Conservation (phyloP, 2,888 invertebrate genomes). For the Drosophila melanosoma region DNA sequence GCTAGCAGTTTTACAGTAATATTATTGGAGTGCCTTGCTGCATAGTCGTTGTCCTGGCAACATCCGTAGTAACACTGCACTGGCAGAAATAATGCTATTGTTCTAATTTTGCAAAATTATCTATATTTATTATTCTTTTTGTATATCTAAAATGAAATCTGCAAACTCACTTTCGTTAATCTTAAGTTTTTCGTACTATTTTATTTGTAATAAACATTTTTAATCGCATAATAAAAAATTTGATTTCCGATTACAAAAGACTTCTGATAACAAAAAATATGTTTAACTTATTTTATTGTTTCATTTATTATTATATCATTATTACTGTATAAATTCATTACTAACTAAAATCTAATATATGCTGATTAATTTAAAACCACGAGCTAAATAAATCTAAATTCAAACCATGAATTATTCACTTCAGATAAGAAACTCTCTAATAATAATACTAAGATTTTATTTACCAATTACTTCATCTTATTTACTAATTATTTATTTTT, state of each 20-base stretch:
- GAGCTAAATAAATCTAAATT: background rate
- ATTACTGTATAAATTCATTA: background rate
- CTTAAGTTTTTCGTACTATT: background rate
- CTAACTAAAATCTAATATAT: background rate
- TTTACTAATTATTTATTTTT: background rate
- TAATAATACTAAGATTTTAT: background rate
- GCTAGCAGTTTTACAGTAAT: conserved; percentile 29
- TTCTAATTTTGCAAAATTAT: background rate
- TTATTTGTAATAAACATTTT: background rate
- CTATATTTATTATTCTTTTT: background rate
- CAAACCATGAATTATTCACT: background rate
- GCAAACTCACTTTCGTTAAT: background rate
- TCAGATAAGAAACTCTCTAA: background rate
- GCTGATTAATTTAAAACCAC: background rate
- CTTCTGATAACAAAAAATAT: background rate
- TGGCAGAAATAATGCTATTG: conserved; percentile 1
- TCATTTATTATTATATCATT: background rate
- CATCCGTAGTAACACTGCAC: conserved; percentile 3
- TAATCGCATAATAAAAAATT: background rate
- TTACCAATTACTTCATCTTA: background rate
- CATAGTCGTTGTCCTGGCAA: conserved; percentile 21
- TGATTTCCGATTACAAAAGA: background rate
- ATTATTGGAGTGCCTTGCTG: conserved; percentile 20
- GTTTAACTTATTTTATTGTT: background rate
- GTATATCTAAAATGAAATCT: background rate